Percentiles rank a stretch among this genome's conserved stretches.
Evolutionary conservation across 2,113 vertebrate species (phyloP).

Genomic region (Ginglymostoma cirratum): DNA sequence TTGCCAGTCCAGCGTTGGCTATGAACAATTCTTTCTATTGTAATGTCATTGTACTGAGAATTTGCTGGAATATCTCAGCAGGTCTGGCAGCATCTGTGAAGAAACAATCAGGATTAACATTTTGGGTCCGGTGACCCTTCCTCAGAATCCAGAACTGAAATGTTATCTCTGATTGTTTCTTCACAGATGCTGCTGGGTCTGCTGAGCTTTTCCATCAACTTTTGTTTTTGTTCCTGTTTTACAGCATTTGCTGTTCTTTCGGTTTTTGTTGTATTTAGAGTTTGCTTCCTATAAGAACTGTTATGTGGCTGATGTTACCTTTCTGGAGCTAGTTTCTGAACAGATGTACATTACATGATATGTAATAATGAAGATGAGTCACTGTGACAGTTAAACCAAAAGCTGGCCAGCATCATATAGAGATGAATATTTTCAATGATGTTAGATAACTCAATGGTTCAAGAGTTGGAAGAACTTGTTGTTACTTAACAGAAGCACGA

Average conservation of each 20-base stretch:
- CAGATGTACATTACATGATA: neutral
- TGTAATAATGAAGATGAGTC: neutral
- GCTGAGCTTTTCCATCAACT: too few species aligned
- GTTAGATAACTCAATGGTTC: neutral
- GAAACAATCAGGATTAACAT: too few species aligned
- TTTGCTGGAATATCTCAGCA: too few species aligned
- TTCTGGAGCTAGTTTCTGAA: neutral
- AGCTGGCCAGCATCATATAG: neutral
- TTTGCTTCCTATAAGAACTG: neutral
- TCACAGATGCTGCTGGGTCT: too few species aligned
- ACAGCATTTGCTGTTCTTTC: too few species aligned
- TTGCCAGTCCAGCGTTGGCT: neutral
- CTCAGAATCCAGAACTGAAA: too few species aligned
- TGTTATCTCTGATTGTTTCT: too few species aligned
- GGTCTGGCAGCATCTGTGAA: too few species aligned
- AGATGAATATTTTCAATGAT: neutral
- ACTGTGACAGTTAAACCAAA: neutral
- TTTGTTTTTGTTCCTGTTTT: too few species aligned
- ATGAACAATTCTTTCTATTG: neutral
- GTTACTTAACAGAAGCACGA: neutral
- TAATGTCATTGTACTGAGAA: neutral
- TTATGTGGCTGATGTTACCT: neutral
- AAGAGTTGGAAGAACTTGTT: neutral
- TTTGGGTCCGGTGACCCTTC: too few species aligned
- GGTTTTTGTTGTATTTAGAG: neutral